Evolutionary conservation across 2,888 invertebrate genomes (phyloP).

Genomic region (Unio pictorum): DNA sequence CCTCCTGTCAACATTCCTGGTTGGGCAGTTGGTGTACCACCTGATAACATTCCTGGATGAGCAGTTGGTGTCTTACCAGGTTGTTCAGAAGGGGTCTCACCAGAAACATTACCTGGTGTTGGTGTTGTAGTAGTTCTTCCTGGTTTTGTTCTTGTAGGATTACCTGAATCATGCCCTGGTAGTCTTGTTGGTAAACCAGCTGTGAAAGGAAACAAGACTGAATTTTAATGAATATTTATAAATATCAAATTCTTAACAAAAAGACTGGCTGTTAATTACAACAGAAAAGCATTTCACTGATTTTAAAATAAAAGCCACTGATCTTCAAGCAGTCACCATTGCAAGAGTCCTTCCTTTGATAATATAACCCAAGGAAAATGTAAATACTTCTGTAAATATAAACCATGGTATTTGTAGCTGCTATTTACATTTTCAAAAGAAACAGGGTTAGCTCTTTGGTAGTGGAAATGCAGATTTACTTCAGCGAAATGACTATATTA

Average conservation of each 20-base stretch:
- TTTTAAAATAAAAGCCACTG: too few relatives aligned
- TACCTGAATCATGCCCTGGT: constrained; percentile 18
- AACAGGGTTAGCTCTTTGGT: too few relatives aligned
- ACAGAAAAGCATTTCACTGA: too few relatives aligned
- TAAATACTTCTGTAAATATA: too few relatives aligned
- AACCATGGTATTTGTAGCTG: too few relatives aligned
- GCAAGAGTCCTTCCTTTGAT: too few relatives aligned
- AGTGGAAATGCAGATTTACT: too few relatives aligned
- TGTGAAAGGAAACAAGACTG: constrained; percentile 6
- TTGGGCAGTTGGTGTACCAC: constrained; percentile 23
- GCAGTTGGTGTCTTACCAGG: constrained; percentile 22
- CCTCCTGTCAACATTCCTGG: constrained; percentile 17
- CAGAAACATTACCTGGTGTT: constrained; percentile 14
- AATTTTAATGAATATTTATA: neutral
- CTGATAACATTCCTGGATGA: constrained; percentile 16
- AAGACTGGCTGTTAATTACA: too few relatives aligned
- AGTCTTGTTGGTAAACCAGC: constrained; percentile 20
- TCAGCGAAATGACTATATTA: too few relatives aligned
- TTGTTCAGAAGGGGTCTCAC: constrained; percentile 23
- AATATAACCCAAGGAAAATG: too few relatives aligned
- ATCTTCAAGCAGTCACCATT: too few relatives aligned
- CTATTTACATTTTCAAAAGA: too few relatives aligned
- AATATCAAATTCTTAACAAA: neutral
- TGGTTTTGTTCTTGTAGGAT: constrained; percentile 26
- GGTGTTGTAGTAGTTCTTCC: constrained; percentile 25